A percentile compares a stretch with the other conserved stretches of the same genome.
phyloP scores from a whole-genome alignment of 2,888 invertebrate species.

The Dioctria rufipes region DNA sequence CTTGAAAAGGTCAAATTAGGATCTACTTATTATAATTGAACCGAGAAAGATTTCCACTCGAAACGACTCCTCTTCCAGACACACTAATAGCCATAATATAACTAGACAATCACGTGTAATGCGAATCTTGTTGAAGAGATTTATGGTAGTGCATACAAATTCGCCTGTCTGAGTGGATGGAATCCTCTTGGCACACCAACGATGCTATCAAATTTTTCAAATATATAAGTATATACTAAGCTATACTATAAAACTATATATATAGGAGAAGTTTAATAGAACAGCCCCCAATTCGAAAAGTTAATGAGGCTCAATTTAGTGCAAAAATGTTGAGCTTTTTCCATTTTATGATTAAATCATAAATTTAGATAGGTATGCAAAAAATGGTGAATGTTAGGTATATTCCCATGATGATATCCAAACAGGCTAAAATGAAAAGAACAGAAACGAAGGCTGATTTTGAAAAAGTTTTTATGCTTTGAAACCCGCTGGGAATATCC shows the following conservation, averaged over 20 bases:
- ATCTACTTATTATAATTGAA: not conserved
- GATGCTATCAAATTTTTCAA: not conserved
- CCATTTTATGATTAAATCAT: not conserved
- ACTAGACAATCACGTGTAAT: not conserved
- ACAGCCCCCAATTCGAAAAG: not conserved
- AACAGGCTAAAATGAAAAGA: too few species aligned
- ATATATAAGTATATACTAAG: not conserved
- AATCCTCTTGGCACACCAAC: not conserved
- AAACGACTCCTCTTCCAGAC: not conserved
- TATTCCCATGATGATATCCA: too few species aligned
- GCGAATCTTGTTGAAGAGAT: too few species aligned
- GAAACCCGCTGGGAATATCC: not conserved
- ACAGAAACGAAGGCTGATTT: too few species aligned
- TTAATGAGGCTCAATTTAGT: slow-evolving; percentile 1
- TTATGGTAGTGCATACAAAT: not conserved
- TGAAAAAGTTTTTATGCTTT: too few species aligned
- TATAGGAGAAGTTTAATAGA: not conserved
- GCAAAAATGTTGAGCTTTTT: not conserved
- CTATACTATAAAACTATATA: not conserved
- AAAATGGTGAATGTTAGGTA: too few species aligned
- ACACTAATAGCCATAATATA: not conserved
- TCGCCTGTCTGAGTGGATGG: not conserved
- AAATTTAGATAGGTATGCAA: not conserved
- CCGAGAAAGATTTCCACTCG: not conserved
- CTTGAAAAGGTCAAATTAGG: not conserved